Evolutionary conservation across 2,888 invertebrate species (phyloP), one percentile per base, ranked within the genome.

Genomic region (Dorcus parallelipipedus): DNA sequence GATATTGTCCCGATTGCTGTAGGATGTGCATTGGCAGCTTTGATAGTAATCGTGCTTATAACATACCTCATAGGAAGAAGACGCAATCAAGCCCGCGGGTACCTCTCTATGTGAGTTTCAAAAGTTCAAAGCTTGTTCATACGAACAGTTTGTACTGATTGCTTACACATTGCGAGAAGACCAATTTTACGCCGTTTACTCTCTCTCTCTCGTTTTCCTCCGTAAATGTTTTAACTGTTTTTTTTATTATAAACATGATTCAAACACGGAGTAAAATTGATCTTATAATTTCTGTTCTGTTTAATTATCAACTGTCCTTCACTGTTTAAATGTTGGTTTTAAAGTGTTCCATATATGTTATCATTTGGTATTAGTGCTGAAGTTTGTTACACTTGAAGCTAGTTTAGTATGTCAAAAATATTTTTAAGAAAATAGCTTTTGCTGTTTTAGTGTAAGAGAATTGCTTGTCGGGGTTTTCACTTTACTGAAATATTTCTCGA

Each of bases 1-100:
- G 97, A 97, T 80, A 86, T 95, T 63, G 97, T 99, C 58, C 98
- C 98, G 23, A 97, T 99, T 74, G 95, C 93, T 20, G 98, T 99
- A 62, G 99, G 98, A 10, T 93, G 93, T 76, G 93, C 94, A 52
- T 83, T 99, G 58, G 94, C 92, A 62, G 92, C 86, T 52, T 84
- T 97, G 58, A 95, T 98, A 64, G 81, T 96, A 60, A 87, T 97
- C 65, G 95, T 99, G 53, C 85, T 99, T 67, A 85, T 91, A 67
- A 95, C 94, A 47, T 99, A 98, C 81, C 84, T 98, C 64, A 87
- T 95, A 73, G 97, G 94, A 59, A 91, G 98, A 72, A 86, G 91
- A 74, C 87, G 92, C 73, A 88, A 87, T 73, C 89, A 88, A 76
- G 87, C 90, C 52, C 84, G 89, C 68, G 95, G 95, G 39, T 96